Conservation (phyloP, 2,888 invertebrate species). For the Adelognathus sp. region DNA sequence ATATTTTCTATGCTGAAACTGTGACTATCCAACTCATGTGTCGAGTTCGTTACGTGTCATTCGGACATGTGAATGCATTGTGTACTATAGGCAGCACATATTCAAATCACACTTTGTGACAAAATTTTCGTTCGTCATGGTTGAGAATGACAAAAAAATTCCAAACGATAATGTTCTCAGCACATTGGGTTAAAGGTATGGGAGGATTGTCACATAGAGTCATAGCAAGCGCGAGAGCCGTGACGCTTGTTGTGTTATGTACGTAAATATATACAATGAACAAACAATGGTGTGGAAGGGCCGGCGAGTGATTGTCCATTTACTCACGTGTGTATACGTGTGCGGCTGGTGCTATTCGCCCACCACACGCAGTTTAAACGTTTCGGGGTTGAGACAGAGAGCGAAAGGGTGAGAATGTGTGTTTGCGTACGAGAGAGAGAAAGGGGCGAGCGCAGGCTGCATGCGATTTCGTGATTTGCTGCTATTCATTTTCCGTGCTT, state of each 20-base stretch:
- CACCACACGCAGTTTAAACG: not conserved
- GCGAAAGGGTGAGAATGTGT: not conserved
- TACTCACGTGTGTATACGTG: not conserved
- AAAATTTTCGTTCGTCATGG: not conserved
- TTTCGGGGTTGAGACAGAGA: not conserved
- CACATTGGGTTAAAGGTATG: too few species aligned
- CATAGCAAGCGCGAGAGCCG: not conserved
- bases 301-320: conserved; percentile 26
- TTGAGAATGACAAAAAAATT: conserved; percentile 38
- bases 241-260: conserved; percentile 11
- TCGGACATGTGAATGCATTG: too few species aligned
- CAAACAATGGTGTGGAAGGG: conserved; percentile 17
- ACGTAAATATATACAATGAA: conserved; percentile 34
- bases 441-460: conserved; percentile 54
- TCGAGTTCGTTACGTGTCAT: too few species aligned
- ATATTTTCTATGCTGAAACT: too few species aligned
- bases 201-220: not conserved
- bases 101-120: too few species aligned
- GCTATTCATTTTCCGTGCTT: conserved; percentile 66
- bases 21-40: too few species aligned
- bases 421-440: too few species aligned
- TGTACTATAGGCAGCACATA: too few species aligned
- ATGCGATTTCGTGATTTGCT: conserved; percentile 59
- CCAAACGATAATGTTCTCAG: conserved; percentile 27
- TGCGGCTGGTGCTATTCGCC: not conserved